Evolutionary conservation across 2,113 vertebrate species (phyloP).

Genomic region (Prinia subflava): DNA sequence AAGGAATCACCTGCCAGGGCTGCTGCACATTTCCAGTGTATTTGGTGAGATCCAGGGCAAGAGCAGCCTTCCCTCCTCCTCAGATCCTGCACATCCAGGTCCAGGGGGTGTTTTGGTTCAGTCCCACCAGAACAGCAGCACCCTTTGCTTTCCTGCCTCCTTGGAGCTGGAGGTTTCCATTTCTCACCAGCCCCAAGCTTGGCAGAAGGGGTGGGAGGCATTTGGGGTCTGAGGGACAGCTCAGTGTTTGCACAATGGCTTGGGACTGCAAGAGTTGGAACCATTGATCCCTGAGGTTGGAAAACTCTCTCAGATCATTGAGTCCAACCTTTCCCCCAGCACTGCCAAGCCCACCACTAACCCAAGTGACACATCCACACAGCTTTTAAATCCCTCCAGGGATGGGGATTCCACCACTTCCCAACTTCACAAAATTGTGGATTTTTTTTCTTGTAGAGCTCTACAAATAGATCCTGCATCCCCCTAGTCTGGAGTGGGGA

Average conservation of each 20-base stretch:
- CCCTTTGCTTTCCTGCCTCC: neutral
- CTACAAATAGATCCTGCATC: neutral
- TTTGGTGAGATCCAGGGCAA: neutral
- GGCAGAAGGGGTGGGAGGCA: neutral
- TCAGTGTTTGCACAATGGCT: accelerated
- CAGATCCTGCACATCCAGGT: neutral
- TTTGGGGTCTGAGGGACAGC: neutral
- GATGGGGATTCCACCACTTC: neutral
- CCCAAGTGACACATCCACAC: neutral
- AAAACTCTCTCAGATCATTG: neutral
- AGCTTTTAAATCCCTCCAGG: neutral
- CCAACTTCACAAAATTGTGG: neutral
- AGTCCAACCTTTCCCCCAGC: neutral
- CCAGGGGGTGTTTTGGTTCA: accelerated
- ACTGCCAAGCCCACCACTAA: neutral
- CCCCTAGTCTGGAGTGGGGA: neutral
- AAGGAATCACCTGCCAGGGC: neutral
- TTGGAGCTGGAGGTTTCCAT: neutral
- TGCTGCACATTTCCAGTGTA: neutral
- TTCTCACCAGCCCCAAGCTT: neutral
- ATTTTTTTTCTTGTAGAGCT: neutral
- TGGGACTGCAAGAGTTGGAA: neutral
- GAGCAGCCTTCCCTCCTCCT: neutral
- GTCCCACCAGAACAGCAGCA: neutral
- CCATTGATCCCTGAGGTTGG: neutral